Evolutionary conservation across 2,888 invertebrate genomes (phyloP).

Genomic region (Bhutanitis thaidina): DNA sequence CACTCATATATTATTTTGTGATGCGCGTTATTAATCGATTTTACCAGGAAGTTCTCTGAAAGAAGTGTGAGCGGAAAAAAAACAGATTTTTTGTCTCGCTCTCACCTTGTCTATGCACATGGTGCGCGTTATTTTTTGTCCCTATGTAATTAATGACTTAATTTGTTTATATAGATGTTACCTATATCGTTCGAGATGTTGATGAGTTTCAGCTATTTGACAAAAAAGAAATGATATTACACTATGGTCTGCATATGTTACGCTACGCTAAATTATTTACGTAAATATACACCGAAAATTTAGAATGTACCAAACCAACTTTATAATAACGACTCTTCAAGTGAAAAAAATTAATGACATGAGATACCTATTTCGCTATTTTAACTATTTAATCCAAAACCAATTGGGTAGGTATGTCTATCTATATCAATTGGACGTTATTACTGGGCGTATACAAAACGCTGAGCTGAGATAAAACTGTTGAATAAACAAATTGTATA

Average conservation of each 20-base stretch:
- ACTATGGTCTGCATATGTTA: too few relatives aligned
- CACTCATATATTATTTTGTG: slow-evolving; percentile 42
- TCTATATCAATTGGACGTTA: background rate
- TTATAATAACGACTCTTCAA: too few relatives aligned
- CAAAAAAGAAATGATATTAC: slow-evolving; percentile 4
- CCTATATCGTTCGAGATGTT: slow-evolving; percentile 7
- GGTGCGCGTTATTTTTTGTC: slow-evolving; percentile 24
- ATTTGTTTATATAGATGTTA: slow-evolving; percentile 27
- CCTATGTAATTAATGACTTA: slow-evolving; percentile 28
- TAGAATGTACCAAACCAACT: too few relatives aligned
- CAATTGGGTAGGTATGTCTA: too few relatives aligned
- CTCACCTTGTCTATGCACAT: slow-evolving; percentile 28
- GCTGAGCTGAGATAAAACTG: slow-evolving; percentile 8
- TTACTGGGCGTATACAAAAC: slow-evolving; percentile 10
- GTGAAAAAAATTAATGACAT: too few relatives aligned
- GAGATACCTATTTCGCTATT: too few relatives aligned
- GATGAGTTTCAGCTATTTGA: slow-evolving; percentile 10
- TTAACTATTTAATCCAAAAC: too few relatives aligned
- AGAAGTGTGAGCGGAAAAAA: slow-evolving; percentile 18
- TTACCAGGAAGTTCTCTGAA: slow-evolving; percentile 30
- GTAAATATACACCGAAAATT: too few relatives aligned
- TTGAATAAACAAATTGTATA: slow-evolving; percentile 18
- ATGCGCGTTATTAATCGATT: slow-evolving; percentile 34
- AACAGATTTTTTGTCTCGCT: slow-evolving; percentile 20
- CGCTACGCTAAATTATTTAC: too few relatives aligned